A percentile compares a stretch with the other conserved stretches of the same genome.
Conservation (phyloP, 2,113 vertebrate genomes). For the Aptenodytes forsteri region DNA sequence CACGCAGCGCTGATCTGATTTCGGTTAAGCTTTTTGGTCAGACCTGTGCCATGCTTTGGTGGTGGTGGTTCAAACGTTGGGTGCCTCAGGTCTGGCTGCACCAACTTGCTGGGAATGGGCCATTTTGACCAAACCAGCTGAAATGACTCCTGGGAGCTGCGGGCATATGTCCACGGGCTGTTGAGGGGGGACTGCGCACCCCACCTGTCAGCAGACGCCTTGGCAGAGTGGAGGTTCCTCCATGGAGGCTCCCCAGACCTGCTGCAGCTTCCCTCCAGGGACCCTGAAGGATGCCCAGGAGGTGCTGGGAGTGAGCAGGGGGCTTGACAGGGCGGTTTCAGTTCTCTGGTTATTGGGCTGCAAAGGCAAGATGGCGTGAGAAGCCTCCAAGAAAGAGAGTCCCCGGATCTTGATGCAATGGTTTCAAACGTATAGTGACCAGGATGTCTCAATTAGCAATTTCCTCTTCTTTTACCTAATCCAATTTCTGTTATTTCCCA, state of each 20-base stretch:
- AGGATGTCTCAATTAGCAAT: neutral
- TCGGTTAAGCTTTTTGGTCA: neutral
- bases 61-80: no score
- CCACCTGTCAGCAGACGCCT: fast-evolving
- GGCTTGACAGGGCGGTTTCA: fast-evolving
- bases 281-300: neutral
- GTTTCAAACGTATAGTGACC: neutral
- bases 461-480: no score
- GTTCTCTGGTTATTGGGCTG: neutral
- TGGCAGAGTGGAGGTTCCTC: neutral
- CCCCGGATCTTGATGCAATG: no score
- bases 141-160: fast-evolving
- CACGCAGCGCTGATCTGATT: fast-evolving
- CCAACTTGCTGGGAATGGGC: no score
- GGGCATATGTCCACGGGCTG: neutral
- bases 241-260: neutral
- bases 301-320: neutral
- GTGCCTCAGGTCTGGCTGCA: no score
- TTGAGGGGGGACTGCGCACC: fast-evolving
- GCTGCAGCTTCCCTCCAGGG: neutral
- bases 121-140: neutral
- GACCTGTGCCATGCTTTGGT: neutral
- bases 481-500: neutral
- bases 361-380: neutral
- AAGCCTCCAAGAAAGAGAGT: neutral